Evolutionary conservation across 2,113 vertebrate species (phyloP).

Genomic region (Clinocottus analis): DNA sequence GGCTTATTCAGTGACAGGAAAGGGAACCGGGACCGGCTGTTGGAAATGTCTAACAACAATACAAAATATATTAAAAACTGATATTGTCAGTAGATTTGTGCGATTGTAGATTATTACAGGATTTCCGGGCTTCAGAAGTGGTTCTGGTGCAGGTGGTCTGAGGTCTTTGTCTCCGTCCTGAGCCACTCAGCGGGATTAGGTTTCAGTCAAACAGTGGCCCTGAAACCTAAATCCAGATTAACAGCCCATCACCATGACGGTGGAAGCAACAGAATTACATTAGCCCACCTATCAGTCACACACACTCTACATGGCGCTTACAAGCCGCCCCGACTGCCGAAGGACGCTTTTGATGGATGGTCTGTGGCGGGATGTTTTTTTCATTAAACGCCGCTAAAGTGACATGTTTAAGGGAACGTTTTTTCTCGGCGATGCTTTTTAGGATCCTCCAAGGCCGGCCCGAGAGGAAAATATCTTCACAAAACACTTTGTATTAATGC

Average conservation of each 20-base stretch:
- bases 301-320: slow-evolving; percentile 33
- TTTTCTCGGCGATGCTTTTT: slow-evolving; percentile 33
- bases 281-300: slow-evolving; percentile 66
- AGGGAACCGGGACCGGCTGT: neutral
- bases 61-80: neutral
- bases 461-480: neutral
- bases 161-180: slow-evolving; percentile 48
- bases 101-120: neutral
- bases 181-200: slow-evolving; percentile 69
- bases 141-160: neutral
- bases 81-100: neutral
- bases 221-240: slow-evolving; percentile 78
- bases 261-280: slow-evolving; percentile 63
- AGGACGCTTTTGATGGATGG: slow-evolving; percentile 53
- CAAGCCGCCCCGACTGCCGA: slow-evolving; percentile 38
- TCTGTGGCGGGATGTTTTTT: slow-evolving; percentile 30
- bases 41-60: neutral
- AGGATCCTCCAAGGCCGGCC: slow-evolving; percentile 17
- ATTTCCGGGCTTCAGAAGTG: slow-evolving; percentile 2
- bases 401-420: slow-evolving; percentile 43
- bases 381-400: slow-evolving; percentile 41
- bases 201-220: slow-evolving; percentile 60
- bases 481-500: neutral
- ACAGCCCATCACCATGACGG: slow-evolving; percentile 57
- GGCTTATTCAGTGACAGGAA: neutral